Evolutionary conservation across 1,140 invertebrate genomes (phyloP).

Genomic region (Lycorma delicatula): DNA sequence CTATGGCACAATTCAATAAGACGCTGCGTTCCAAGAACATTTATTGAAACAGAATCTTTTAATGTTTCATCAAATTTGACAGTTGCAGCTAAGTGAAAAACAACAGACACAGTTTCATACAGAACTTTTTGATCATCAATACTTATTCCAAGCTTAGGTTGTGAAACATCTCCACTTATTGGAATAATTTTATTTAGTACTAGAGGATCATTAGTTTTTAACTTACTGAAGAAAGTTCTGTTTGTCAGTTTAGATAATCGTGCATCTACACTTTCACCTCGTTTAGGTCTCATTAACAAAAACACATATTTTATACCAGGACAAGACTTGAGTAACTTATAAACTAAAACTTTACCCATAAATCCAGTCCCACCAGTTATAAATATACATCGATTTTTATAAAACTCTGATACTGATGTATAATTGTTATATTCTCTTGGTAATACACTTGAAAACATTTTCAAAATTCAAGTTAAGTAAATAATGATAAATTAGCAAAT

Average conservation of each 20-base stretch:
- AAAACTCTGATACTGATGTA: neutral
- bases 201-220: constrained; percentile 15
- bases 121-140: constrained; percentile 38
- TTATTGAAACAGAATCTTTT: constrained; percentile 32
- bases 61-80: constrained; percentile 38
- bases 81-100: constrained; percentile 64
- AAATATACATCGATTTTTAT: neutral
- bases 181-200: constrained; percentile 43
- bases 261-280: neutral
- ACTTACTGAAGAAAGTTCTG: neutral
- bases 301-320: neutral
- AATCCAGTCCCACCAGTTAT: neutral
- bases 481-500: no score
- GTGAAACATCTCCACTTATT: constrained; percentile 50
- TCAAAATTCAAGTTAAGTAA: no score
- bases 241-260: neutral
- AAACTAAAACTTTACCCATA: neutral
- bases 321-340: neutral
- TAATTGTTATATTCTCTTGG: no score
- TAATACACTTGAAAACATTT: no score
- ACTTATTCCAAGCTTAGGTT: constrained; percentile 42
- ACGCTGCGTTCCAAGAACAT: constrained; percentile 33
- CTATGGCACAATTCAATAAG: constrained; percentile 36
- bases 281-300: neutral
- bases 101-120: constrained; percentile 52